Percentiles rank a stretch among this genome's conserved stretches.
phyloP scores from a whole-genome alignment of 2,113 vertebrate genomes.

The Alexandromys fortis region DNA sequence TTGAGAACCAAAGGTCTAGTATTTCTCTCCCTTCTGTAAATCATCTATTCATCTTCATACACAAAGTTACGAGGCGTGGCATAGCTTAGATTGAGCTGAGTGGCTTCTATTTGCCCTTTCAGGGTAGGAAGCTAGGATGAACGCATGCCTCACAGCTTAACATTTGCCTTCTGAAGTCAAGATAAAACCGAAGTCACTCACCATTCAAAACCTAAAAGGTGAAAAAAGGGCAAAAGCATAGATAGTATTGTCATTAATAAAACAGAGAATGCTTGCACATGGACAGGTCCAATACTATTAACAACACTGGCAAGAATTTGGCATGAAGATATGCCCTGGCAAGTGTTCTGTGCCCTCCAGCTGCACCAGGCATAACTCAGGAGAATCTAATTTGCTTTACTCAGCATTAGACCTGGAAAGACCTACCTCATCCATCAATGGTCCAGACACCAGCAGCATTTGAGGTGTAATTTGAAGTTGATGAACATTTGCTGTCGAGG shows the following conservation, averaged over 20 bases:
- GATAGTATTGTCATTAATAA: conserved; percentile 66
- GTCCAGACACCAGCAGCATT: conserved; percentile 77
- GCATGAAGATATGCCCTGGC: conserved; percentile 71
- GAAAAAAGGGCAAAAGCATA: conserved; percentile 68
- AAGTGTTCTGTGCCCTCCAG: conserved; percentile 70
- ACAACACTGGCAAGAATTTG: conserved; percentile 71
- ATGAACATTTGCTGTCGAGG: conserved; percentile 75
- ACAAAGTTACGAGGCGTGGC: neutral
- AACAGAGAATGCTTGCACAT: conserved; percentile 47
- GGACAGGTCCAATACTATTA: conserved; percentile 67
- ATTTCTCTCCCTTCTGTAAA: neutral
- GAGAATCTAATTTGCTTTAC: conserved; percentile 77
- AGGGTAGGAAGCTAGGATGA: neutral
- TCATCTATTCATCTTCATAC: neutral
- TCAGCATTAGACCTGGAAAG: conserved; percentile 80
- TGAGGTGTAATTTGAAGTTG: conserved; percentile 69
- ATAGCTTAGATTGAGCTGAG: neutral
- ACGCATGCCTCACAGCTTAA: neutral
- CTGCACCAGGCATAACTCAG: conserved; percentile 74
- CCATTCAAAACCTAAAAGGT: conserved; percentile 69
- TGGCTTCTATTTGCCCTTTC: neutral
- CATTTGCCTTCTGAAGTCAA: conserved; percentile 43
- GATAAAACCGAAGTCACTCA: conserved; percentile 59
- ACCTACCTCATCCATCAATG: conserved; percentile 80
- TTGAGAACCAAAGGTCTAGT: neutral